Base-by-base conservation (phyloP, 1,140 invertebrate genomes). In the Drosophila serrata region DNA sequence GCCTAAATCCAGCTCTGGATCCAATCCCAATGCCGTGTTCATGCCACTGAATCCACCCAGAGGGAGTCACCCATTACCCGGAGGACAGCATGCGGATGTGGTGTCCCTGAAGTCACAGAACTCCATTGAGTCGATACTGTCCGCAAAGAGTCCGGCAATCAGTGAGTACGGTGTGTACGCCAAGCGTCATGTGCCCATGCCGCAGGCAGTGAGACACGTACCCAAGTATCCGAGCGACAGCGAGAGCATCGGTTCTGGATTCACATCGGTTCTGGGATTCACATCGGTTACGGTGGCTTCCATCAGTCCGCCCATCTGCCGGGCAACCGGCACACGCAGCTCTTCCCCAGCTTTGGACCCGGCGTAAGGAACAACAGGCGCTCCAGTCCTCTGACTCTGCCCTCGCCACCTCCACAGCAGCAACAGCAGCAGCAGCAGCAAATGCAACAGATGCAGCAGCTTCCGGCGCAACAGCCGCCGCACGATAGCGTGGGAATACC, bases 211-310 rank as follows among this genome's bases (percentile, higher is more conserved):
- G 9, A 94, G 94, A 90, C 94, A 94, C 51, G 94, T 94, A 4
- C 94, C 94, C 60, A 95, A 95, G 75, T 94, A 94, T 81, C 94
- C 94, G 7, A 94, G 94, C 37, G 94, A 95, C 58, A 95, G 94
- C 62, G 94, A 95, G 67, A 95, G 94, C 81, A 94, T 95, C 59
- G 94, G 94, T 0, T 94, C 94, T 0, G 94, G 12, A 91, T 90
- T 3, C 73, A 92, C 24, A 78, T 63, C 3, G 39, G 62, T 0
- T 94, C 94, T 0, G 94, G 94, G 12, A 91, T 90, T 3, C 73
- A 92, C 24, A 78, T 63, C 3, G 39, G 62, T 4, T 69, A 57
- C 3, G 63, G 43, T 0, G 78, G 79, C 39, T 69, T 51, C 19
- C 53, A 45, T 0, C 78, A 73, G 12, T 57, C 51, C 55, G 53